Evolutionary conservation across 2,888 invertebrate species (phyloP), one percentile per base, ranked within the genome.

Genomic region (Brachylomia viminalis): DNA sequence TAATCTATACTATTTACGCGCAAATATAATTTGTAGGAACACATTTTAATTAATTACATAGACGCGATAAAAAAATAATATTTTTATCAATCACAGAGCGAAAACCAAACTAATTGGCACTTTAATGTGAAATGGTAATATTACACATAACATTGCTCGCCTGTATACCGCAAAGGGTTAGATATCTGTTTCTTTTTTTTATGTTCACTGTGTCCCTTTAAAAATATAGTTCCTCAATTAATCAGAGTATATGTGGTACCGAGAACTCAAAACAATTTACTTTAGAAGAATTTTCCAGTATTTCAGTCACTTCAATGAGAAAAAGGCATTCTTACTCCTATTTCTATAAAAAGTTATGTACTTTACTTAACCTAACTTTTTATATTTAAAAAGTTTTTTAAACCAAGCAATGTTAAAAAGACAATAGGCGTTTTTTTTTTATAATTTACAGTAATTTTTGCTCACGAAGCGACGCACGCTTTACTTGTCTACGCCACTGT

Each of bases 11-110:
- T 13, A 42, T 67, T 45, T 1, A 38, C 27, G 38, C 52, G 54
- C 7, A 45, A 38, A 61, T 11, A 52, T 47, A 68, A 78, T 59
- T 20, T 78, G 52, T 47, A 61, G 61, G 61, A 77, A 79, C 30
- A 11, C 38, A 61, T 61, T 69, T 54, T 54, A 77, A 79, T 77
- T 62, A 54, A 20, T 70, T 62, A 30, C 54, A 47, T 38, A 54
- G n/a, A 0, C 8, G 20, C 42, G 79, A 79, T 77, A 77, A 30
- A 42, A 42, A 52, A 56, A 17, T 62, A 62, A 62, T 17, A 15
- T 15, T 56, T 33, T 77, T 64, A 79, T 77, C 79, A 56, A 33
- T 49, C 49, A 30, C 30, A 38, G 8, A 49, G 20, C 49, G 49
- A 52, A 42, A 62, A 56, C n/a, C 52, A 6, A 70, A 42, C 1